Evolutionary conservation across 2,797 vertebrate genomes (phyloP), one percentile per base, ranked within the genome.

Genomic region (Cryptoblepharus egeriae): DNA sequence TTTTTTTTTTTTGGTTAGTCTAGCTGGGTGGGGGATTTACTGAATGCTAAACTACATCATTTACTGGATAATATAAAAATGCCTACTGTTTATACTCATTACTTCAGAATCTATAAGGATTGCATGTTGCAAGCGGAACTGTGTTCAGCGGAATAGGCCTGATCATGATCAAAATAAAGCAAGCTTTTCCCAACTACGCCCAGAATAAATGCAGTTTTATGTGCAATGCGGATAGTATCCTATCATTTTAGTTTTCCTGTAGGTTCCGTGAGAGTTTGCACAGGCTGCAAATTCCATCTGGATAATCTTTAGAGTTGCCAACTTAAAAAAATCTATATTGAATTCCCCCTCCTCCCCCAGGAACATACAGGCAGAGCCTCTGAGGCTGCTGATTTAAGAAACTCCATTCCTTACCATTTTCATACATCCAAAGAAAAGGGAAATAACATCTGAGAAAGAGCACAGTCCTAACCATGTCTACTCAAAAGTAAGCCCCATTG

Each of bases 51-150:
- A 69, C 77, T 32, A 35, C 69, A 87, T 30, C 0, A 0, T 78
- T 88, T 83, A 22, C 1, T 1, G 55, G 57, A 81, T 26, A 26
- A 57, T 80, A 70, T 57, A 67, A 87, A 86, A 71, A 37, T 32
- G 26, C 42, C 49, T 79, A 86, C 67, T 79, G 79, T 75, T 83
- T 77, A n/a, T 28, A 26, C 77, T 30, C 55, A 75, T 80, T 84
- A 16, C 4, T 83, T 64, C 9, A 30, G 18, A 73, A 39, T 1
- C 55, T 15, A 71, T 39, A 11, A 64, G 5, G 3, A 69, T 0
- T 20, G 39, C 76, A 16, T 5, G 7, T 64, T 63, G 39, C 16
- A 80, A 72, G 22, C 30, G 6, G 26, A 12, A 26, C 35, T 77
- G 30, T 4, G 16, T 57, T 68, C 32, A 11, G 35, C 11, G 8